These are phyloP conservation scores for Chrysemys picta DNA, from an alignment of 2,113 vertebrate species.

Conservation along the genomic window DNA sequence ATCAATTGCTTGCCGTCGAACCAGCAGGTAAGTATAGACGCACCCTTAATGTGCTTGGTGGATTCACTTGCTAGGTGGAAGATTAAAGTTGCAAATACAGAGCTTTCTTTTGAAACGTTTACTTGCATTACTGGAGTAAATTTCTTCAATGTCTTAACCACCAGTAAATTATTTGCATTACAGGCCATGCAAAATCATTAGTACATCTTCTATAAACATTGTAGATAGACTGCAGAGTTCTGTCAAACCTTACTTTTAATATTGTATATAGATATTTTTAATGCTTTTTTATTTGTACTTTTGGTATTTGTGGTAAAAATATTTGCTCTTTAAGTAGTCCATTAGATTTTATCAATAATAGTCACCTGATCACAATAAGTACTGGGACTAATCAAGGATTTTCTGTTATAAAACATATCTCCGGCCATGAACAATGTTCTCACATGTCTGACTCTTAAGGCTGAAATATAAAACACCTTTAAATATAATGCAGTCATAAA, in stretches of 20 bases:
- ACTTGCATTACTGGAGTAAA: not conserved
- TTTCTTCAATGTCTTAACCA: not conserved
- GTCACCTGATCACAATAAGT: not conserved
- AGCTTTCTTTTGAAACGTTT: not conserved
- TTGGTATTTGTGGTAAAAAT: not conserved
- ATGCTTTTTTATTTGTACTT: not conserved
- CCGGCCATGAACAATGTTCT: not conserved
- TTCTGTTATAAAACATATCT: not conserved
- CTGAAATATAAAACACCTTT: not conserved
- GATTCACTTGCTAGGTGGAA: not conserved
- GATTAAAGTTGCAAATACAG: not conserved
- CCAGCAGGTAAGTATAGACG: no score
- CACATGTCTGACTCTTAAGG: not conserved
- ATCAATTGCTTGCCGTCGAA: no score
- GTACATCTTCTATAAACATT: not conserved
- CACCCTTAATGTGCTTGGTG: rapidly evolving
- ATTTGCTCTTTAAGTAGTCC: not conserved
- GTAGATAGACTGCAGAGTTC: not conserved
- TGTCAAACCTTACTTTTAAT: not conserved
- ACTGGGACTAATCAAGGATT: not conserved
- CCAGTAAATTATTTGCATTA: not conserved
- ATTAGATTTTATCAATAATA: not conserved
- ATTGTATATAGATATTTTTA: not conserved
- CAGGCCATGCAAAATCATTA: not conserved
- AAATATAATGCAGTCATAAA: not conserved